Percentiles rank a stretch among this genome's conserved stretches.
phyloP scores from a whole-genome alignment of 2,797 vertebrate species.

The Myoxocephalus aenaeus region DNA sequence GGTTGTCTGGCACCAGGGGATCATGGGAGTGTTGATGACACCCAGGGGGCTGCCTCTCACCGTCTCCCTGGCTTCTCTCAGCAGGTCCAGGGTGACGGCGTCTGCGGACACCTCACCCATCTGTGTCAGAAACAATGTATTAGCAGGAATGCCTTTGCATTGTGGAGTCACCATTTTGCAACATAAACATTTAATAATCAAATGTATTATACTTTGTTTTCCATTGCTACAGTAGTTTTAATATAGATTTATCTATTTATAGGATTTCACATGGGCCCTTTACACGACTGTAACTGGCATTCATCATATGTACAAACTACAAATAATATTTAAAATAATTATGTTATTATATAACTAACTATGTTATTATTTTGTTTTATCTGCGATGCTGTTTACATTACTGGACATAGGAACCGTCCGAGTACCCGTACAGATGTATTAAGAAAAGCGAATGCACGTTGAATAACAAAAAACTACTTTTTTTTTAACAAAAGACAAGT shows the following conservation, averaged over 20 bases:
- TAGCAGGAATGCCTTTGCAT: background rate
- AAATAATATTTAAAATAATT: background rate
- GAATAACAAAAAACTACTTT: background rate
- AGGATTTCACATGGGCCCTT: background rate
- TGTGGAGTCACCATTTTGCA: background rate
- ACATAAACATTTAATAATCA: background rate
- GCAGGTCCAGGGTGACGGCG: conserved; percentile 73
- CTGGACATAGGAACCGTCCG: background rate
- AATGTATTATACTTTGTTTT: background rate
- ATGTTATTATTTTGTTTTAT: background rate
- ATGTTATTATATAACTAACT: background rate
- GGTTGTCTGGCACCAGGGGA: conserved; percentile 79
- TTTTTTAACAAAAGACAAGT: background rate
- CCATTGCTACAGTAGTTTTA: background rate
- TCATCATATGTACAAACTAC: background rate
- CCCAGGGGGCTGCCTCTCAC: conserved; percentile 82
- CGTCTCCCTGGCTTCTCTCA: conserved; percentile 76
- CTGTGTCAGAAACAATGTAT: conserved; percentile 31
- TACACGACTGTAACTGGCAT: background rate
- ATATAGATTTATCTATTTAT: background rate
- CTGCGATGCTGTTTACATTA: background rate
- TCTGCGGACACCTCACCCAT: conserved; percentile 75
- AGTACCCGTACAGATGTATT: background rate
- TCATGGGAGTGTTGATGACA: conserved; percentile 84
- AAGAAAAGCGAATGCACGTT: background rate